These are phyloP conservation scores for Acanthiza pusilla DNA, from an alignment of 2,797 vertebrate species.

Conservation along the genomic window DNA sequence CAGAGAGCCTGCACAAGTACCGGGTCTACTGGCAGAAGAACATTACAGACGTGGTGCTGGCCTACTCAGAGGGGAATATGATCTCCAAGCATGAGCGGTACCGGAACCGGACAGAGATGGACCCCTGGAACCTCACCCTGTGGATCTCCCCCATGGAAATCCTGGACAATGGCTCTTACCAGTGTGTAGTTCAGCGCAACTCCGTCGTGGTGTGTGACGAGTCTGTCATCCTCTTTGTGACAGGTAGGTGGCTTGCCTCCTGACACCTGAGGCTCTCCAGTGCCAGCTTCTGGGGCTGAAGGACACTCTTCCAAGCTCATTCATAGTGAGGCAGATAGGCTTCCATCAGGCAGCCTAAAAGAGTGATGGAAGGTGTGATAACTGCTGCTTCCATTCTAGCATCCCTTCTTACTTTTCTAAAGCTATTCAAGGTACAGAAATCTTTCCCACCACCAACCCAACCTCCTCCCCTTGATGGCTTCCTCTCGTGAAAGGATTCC, in stretches of 20 bases:
- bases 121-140: constrained; percentile 48
- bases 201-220: background rate
- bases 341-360: background rate
- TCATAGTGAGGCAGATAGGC: background rate
- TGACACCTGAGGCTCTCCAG: background rate
- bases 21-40: constrained; percentile 73
- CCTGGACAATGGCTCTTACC: constrained; percentile 59
- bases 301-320: background rate
- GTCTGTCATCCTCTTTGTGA: constrained; percentile 28
- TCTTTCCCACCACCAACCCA: background rate
- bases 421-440: background rate
- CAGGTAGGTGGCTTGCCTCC: constrained; percentile 61
- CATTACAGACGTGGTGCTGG: background rate
- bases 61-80: background rate
- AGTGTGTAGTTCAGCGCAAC: constrained; percentile 58
- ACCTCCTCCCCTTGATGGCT: background rate
- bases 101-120: constrained; percentile 15
- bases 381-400: background rate
- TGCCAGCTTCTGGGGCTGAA: background rate
- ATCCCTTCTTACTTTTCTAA: background rate
- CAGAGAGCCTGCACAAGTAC: background rate
- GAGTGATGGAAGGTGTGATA: background rate
- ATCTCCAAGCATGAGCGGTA: rapidly evolving
- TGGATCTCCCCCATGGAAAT: constrained; percentile 31
- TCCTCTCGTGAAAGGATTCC: background rate